Conservation (phyloP, 53 echinoderm and acorn worm species). For the Echinometra lucunter region DNA sequence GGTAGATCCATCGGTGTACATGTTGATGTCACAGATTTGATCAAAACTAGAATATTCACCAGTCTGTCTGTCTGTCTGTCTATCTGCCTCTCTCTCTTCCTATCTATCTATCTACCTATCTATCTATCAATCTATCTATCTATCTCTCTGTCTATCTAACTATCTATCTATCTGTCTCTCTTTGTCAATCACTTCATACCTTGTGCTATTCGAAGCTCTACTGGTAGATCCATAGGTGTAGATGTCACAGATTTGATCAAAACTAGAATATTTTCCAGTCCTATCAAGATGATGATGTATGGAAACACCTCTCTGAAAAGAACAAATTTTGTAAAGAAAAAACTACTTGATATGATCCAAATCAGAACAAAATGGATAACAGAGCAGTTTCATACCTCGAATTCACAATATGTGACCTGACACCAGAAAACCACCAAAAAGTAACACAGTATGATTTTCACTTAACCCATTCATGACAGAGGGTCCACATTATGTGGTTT, state of each 20-base stretch:
- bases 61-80: conserved; percentile 47
- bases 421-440: too few relatives aligned
- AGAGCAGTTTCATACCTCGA: not conserved
- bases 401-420: too few relatives aligned
- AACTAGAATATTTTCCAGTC: conserved; percentile 95
- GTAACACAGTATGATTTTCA: too few relatives aligned
- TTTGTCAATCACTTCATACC: too few relatives aligned
- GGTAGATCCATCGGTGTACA: conserved; percentile 87
- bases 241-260: conserved; percentile 95
- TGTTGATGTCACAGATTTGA: conserved; percentile 90
- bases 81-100: too few relatives aligned
- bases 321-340: not conserved
- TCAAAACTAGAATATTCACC: conserved; percentile 92
- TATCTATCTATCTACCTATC: not conserved
- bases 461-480: too few relatives aligned
- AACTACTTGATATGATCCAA: too few relatives aligned
- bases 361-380: not conserved
- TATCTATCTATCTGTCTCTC: not conserved
- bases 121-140: not conserved
- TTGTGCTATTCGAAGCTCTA: conserved; percentile 91
- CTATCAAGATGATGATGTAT: conserved; percentile 93
- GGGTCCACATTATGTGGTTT: too few relatives aligned
- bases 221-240: conserved; percentile 91
- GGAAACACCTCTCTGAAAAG: conserved; percentile 92
- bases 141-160: conserved; percentile 1